phyloP scores from a whole-genome alignment of 2,888 invertebrate species.

The Drosophila engyochracea region DNA sequence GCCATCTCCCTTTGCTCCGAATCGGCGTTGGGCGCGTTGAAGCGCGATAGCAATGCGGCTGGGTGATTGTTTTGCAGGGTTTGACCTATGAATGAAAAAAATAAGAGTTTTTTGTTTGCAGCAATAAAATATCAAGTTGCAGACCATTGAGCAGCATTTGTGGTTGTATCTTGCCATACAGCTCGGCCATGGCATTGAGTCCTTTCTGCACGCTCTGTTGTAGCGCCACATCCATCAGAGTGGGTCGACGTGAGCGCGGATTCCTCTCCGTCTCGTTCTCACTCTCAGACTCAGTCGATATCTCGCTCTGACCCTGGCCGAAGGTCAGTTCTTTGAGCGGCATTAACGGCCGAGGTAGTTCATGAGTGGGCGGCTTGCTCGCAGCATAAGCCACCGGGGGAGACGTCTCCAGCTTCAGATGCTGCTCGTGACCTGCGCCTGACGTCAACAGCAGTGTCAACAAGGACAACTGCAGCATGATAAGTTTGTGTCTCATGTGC shows the following conservation, averaged over 20 bases:
- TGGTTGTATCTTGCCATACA: slow-evolving; percentile 84
- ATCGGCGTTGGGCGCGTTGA: slow-evolving; percentile 83
- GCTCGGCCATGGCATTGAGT: slow-evolving; percentile 83
- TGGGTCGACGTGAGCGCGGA: slow-evolving; percentile 73
- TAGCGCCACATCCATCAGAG: slow-evolving; percentile 82
- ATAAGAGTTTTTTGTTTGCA: background rate
- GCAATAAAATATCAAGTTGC: slow-evolving; percentile 30
- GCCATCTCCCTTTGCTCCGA: slow-evolving; percentile 82
- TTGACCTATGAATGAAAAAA: slow-evolving; percentile 72
- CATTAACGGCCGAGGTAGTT: slow-evolving; percentile 74
- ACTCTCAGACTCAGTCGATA: slow-evolving; percentile 5
- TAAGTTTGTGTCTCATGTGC: slow-evolving; percentile 23
- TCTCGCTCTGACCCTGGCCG: slow-evolving; percentile 11
- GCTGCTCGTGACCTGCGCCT: slow-evolving; percentile 3
- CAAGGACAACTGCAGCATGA: slow-evolving; percentile 52
- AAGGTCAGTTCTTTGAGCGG: slow-evolving; percentile 28
- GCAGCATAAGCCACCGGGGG: slow-evolving; percentile 4
- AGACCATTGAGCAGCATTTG: slow-evolving; percentile 84
- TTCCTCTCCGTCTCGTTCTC: slow-evolving; percentile 11
- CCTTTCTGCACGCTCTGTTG: slow-evolving; percentile 84
- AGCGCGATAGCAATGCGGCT: slow-evolving; percentile 83
- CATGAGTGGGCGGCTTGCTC: slow-evolving; percentile 63
- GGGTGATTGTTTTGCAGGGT: slow-evolving; percentile 84
- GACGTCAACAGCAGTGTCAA: slow-evolving; percentile 30
- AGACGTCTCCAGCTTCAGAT: slow-evolving; percentile 5